Evolutionary conservation across 2,888 invertebrate genomes (phyloP).

Genomic region (Sturmia bella): DNA sequence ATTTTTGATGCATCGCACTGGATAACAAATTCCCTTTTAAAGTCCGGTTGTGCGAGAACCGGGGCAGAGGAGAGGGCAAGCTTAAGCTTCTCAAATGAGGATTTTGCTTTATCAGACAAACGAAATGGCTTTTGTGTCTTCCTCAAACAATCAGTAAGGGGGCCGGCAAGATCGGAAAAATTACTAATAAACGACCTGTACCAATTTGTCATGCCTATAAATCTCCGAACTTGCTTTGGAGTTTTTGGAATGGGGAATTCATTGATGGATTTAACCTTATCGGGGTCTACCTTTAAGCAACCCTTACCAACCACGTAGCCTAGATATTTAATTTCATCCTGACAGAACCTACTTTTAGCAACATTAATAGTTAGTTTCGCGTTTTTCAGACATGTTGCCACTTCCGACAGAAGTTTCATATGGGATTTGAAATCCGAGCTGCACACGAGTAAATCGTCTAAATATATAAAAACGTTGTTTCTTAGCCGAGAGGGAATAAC

Average conservation of each 20-base stretch:
- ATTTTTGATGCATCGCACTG: constrained; percentile 54
- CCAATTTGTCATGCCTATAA: constrained; percentile 54
- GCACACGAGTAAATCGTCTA: background rate
- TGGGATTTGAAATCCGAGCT: background rate
- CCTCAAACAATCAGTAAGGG: constrained; percentile 29
- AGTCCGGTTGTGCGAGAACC: constrained; percentile 47
- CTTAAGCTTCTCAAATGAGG: constrained; percentile 41
- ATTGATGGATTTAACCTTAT: constrained; percentile 26
- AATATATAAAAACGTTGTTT: background rate
- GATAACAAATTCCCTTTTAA: constrained; percentile 39
- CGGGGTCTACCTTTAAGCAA: constrained; percentile 42
- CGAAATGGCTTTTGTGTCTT: constrained; percentile 28
- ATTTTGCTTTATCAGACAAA: constrained; percentile 7
- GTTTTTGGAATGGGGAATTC: constrained; percentile 36
- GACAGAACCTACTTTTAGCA: no score
- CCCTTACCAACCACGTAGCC: constrained; percentile 25
- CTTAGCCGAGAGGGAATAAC: background rate
- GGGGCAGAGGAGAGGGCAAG: constrained; percentile 26
- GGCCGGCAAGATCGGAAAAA: constrained; percentile 50
- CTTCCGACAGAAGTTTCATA: background rate
- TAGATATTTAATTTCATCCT: constrained; percentile 1
- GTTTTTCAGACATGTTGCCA: background rate
- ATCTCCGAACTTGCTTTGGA: constrained; percentile 18
- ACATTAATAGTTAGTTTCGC: constrained; percentile 42
- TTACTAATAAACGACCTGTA: constrained; percentile 46